Evolutionary conservation across 2,797 vertebrate genomes (phyloP), one percentile per base, ranked within the genome.

Genomic region (Melanotaenia nigrans): DNA sequence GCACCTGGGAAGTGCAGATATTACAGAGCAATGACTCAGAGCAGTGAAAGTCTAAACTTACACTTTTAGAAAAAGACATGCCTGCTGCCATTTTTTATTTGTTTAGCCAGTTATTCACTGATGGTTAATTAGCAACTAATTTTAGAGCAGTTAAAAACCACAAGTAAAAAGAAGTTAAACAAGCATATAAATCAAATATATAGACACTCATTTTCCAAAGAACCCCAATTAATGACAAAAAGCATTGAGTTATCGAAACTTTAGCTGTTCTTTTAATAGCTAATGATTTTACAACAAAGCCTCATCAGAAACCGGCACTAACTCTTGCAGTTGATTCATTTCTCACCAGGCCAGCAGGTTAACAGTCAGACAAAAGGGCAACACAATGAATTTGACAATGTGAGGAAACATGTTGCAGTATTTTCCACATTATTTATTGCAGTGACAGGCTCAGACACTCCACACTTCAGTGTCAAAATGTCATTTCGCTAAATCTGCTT

Each of bases 1-100:
- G 61, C 63, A 4, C 28, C 9, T 64, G 62, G 30, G n/a, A 54
- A 68, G 68, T 28, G 51, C 14, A 69, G 70, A 64, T 68, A n/a
- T 71, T 18, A 24, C 49, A 54, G 4, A 71, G 56, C 45, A 28
- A 33, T 35, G 70, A 25, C 0, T 1, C 3, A 3, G 22, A 2
- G 47, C 0, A 3, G 51, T 6, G 64, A 28, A 57, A 47, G 36
- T 57, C 22, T 14, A 10, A 35, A 63, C 24, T 53, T 25, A 14
- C 24, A 47, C 65, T 42, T 6, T 54, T 38, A 12, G 62, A 77
- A 77, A 38, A 2, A 68, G 45, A 73, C 18, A 35, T 54, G 3
- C n/a, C 63, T 54, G 1, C 33, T 53, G 24, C 24, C 16, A 53
- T 53, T 16, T 28, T 49, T n/a, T n/a, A 5, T 13, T 30, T 7